Conservation (phyloP, 2,113 vertebrate species). For the Rhea pennata region DNA sequence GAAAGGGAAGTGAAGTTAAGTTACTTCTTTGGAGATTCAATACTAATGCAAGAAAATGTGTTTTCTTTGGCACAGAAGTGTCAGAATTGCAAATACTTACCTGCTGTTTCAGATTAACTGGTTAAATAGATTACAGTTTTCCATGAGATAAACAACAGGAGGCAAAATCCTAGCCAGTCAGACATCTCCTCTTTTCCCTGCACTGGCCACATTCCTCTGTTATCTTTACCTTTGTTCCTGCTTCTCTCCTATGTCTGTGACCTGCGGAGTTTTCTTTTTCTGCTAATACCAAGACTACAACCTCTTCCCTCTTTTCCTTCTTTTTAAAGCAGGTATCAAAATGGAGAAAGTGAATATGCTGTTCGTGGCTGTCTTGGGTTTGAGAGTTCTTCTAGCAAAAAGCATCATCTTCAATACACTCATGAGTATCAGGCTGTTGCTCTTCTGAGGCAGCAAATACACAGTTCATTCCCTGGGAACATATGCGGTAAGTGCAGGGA, state of each 20-base stretch:
- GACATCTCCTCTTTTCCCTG: background rate
- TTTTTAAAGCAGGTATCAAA: background rate
- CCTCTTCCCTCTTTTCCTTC: background rate
- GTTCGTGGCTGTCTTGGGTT: slow-evolving; percentile 71
- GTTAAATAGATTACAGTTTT: background rate
- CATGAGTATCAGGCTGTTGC: slow-evolving; percentile 71
- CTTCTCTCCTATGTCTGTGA: background rate
- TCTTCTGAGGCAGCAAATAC: slow-evolving; percentile 59
- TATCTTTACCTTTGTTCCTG: background rate
- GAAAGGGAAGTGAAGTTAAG: background rate
- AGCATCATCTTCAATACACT: slow-evolving; percentile 80
- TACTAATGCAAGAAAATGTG: background rate
- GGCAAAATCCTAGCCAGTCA: background rate
- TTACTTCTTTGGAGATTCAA: background rate
- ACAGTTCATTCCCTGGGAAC: background rate
- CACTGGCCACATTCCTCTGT: background rate
- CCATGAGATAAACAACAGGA: background rate
- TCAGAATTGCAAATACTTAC: background rate
- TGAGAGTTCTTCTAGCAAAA: slow-evolving; percentile 85
- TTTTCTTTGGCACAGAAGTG: background rate
- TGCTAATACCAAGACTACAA: background rate
- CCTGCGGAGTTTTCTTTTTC: background rate
- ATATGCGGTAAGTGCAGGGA: background rate
- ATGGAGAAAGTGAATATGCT: slow-evolving; percentile 68
- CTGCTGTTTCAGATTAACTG: background rate